phyloP scores from a whole-genome alignment of 2,797 vertebrate genomes.

The Tamandua tetradactyla region DNA sequence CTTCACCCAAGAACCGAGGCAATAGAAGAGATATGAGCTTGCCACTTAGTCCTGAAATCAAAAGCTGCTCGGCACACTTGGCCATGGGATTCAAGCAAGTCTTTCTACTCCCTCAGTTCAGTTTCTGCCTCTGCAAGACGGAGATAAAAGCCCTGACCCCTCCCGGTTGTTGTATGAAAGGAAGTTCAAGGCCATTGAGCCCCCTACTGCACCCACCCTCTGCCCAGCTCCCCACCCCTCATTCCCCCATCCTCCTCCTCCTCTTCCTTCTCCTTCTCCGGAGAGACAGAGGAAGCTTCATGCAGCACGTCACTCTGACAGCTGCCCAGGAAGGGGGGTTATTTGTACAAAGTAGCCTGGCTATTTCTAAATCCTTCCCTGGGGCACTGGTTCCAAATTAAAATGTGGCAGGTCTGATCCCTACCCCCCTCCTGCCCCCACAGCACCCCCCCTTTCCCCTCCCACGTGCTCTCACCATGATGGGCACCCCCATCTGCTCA shows the following conservation, averaged over 20 bases:
- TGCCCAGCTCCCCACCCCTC: too few relatives aligned
- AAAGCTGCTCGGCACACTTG: fast-evolving
- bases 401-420: constrained; percentile 63
- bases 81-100: fast-evolving
- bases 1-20: not conserved
- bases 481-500: not conserved
- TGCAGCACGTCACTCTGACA: constrained; percentile 7
- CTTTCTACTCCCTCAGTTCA: not conserved
- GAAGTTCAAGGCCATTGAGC: not conserved
- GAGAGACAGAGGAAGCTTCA: not conserved
- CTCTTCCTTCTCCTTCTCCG: not conserved
- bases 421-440: not conserved
- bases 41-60: fast-evolving
- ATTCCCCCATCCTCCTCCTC: too few relatives aligned
- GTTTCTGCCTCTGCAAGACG: not conserved
- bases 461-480: fast-evolving
- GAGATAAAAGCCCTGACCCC: not conserved
- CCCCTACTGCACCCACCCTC: not conserved
- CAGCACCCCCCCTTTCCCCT: not conserved
- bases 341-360: constrained; percentile 55
- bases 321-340: constrained; percentile 60
- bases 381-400: constrained; percentile 52
- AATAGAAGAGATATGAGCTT: fast-evolving
- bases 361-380: constrained; percentile 65
- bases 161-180: fast-evolving